Conservation (phyloP, 2,797 vertebrate species). For the Psittacula derbiana region DNA sequence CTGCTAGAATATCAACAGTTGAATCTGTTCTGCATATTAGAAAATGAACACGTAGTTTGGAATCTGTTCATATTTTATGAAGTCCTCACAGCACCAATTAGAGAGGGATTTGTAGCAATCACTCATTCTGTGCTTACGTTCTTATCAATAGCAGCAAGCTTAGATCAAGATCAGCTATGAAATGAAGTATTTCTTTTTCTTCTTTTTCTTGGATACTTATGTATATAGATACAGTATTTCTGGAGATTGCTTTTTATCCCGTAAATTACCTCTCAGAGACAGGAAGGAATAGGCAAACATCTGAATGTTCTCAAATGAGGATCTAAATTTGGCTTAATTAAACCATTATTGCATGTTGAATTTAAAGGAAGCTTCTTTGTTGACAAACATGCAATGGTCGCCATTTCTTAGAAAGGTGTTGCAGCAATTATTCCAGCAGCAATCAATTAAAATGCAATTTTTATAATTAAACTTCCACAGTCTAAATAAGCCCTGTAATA, state of each 20-base stretch:
- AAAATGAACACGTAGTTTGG: neutral
- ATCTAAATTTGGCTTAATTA: conserved; percentile 60
- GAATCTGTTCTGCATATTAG: neutral
- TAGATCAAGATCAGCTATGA: conserved; percentile 47
- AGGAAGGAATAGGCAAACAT: conserved; percentile 32
- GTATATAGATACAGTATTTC: conserved; percentile 25
- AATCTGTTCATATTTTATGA: conserved; percentile 5
- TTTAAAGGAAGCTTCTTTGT: conserved; percentile 39
- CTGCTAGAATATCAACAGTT: neutral
- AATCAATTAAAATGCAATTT: conserved; percentile 70
- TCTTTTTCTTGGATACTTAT: conserved; percentile 12
- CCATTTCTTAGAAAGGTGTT: conserved; percentile 57
- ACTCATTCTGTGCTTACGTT: conserved; percentile 13
- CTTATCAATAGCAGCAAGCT: conserved; percentile 51
- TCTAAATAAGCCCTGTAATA: conserved; percentile 13
- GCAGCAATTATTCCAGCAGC: conserved; percentile 50
- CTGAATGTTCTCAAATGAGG: conserved; percentile 28
- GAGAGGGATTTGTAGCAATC: conserved; percentile 36
- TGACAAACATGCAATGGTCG: conserved; percentile 49
- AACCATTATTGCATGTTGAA: conserved; percentile 27
- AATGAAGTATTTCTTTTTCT: conserved; percentile 32
- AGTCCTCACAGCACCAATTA: conserved; percentile 19
- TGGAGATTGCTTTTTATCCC: conserved; percentile 47
- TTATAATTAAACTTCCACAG: conserved; percentile 60
- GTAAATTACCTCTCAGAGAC: conserved; percentile 39